phyloP scores from a whole-genome alignment of 2,113 vertebrate genomes.

The Sylvietta virens region DNA sequence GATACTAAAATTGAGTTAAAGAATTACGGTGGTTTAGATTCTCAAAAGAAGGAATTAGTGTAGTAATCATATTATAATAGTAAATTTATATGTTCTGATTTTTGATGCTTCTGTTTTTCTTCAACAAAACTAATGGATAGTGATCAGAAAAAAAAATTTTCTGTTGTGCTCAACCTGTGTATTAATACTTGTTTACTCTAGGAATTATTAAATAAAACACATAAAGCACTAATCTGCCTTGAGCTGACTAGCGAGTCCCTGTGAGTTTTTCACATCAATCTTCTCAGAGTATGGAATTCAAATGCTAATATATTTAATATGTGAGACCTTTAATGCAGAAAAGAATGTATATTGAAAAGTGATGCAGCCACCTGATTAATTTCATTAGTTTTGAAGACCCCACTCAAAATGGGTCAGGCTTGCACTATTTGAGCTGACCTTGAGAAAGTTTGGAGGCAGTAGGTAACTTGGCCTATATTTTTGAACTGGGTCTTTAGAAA shows the following conservation, averaged over 20 bases:
- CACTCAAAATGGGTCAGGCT: conserved; percentile 6
- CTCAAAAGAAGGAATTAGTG: neutral
- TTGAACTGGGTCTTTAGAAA: neutral
- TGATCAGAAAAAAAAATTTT: neutral
- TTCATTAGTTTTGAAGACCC: neutral
- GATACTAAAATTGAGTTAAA: neutral
- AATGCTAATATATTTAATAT: neutral
- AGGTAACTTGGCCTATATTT: neutral
- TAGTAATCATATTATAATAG: neutral
- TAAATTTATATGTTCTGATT: neutral
- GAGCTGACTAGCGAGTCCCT: neutral
- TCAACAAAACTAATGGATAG: neutral
- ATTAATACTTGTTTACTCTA: neutral
- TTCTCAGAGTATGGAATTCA: neutral
- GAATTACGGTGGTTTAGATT: neutral
- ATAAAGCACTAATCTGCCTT: neutral
- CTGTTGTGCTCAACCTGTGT: neutral
- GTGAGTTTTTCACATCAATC: neutral
- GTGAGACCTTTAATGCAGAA: neutral
- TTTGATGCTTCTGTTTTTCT: neutral
- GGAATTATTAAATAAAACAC: neutral
- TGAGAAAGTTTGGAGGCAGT: neutral
- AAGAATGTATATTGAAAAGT: neutral
- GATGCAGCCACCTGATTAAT: neutral
- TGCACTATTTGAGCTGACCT: neutral